Conservation (phyloP, 2,113 vertebrate species). For the Lepidothrix coronata region DNA sequence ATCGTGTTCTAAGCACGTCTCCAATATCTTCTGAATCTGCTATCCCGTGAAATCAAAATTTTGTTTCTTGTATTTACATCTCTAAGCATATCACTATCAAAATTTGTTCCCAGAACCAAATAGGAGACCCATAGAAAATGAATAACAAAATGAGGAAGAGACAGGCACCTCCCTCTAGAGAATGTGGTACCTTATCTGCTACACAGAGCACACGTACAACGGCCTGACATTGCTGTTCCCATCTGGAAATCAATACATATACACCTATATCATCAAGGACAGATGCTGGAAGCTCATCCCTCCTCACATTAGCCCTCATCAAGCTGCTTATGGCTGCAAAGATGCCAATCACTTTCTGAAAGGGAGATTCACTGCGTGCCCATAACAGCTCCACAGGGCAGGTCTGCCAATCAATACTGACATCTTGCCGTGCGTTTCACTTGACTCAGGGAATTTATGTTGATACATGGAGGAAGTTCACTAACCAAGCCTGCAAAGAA, state of each 20-base stretch:
- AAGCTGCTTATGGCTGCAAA: constrained; percentile 64
- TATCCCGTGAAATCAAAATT: background rate
- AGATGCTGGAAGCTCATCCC: constrained; percentile 25
- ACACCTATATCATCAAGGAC: constrained; percentile 26
- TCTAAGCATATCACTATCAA: background rate
- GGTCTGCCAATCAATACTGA: constrained; percentile 49
- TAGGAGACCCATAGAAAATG: background rate
- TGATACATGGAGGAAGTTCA: constrained; percentile 16
- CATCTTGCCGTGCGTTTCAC: background rate
- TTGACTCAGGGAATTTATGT: constrained; percentile 43
- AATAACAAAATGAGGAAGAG: background rate
- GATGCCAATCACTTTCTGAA: constrained; percentile 53
- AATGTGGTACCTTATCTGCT: background rate
- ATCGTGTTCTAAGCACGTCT: background rate
- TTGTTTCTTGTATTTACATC: background rate
- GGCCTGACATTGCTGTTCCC: background rate
- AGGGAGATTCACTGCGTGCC: background rate
- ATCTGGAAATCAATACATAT: constrained; percentile 32
- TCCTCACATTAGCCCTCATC: constrained; percentile 61
- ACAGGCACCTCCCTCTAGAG: background rate
- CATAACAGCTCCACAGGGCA: background rate
- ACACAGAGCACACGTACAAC: background rate
- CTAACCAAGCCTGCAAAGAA: background rate
- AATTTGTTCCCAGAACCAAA: background rate
- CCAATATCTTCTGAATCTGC: background rate